Evolutionary conservation across 2,797 vertebrate species (phyloP), one percentile per base, ranked within the genome.

Genomic region (Podargus strigoides): DNA sequence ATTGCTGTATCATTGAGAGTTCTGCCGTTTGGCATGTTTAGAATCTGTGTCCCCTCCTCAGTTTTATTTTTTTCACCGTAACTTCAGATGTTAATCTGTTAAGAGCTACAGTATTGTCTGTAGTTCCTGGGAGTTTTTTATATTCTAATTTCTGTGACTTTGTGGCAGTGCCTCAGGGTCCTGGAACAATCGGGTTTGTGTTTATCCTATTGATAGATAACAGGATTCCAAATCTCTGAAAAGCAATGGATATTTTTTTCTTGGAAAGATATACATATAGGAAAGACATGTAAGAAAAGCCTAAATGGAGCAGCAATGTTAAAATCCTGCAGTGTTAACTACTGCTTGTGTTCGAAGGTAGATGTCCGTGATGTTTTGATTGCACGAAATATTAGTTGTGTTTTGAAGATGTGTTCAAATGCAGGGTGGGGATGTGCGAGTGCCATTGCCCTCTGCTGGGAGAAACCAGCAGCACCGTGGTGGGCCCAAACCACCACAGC

Each of bases 381-480:
- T 2, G 36, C 19, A 1, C 27, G 41, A 44, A 30, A 27, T 46
- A 7, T 10, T 27, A 13, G 49, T 26, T 50, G 24, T n/a, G 49
- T 47, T 37, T 27, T 28, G 3, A 32, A n/a, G 56, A 50, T 56
- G 63, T 32, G 55, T 50, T n/a, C 21, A 18, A 47, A 72, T 7
- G 10, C 19, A 13, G 50, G 32, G 3, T 9, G 10, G 68, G 58
- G 86, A 44, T 23, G 41, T 13, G 60, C 8, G 49, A 30, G 42
- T 34, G 78, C 14, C 77, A 6, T 94, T 94, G 93, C 94, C 94
- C 86, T 96, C 93, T 97, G 91, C 94, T 78, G 95, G 94, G 75
- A 86, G 86, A 74, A 58, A 24, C 6, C 68, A 30, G 79, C 58
- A 59, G 75, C n/a, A 32, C 90, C 56, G 47, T 7, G 53, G 7